Percentiles rank a stretch among this genome's conserved stretches.
phyloP scores from a whole-genome alignment of 2,888 invertebrate species.

The Patella depressa region DNA sequence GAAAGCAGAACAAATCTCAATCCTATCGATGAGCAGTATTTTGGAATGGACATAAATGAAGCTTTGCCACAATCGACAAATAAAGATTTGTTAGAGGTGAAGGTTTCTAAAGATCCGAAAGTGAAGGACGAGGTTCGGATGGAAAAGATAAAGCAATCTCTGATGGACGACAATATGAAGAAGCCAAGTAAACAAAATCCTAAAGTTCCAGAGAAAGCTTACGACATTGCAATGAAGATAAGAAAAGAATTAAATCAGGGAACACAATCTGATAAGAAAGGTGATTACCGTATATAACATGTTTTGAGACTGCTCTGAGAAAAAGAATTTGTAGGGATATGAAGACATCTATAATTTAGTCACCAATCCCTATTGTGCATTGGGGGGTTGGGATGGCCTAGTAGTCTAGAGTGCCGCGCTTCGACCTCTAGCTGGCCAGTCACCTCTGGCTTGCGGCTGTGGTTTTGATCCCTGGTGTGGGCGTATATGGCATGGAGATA shows the following conservation, averaged over 20 bases:
- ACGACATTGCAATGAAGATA: slow-evolving; percentile 49
- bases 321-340: no score
- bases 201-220: slow-evolving; percentile 44
- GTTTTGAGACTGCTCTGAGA: no score
- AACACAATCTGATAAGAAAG: neutral
- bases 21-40: slow-evolving; percentile 34
- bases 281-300: no score
- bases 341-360: no score
- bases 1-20: neutral
- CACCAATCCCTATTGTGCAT: no score
- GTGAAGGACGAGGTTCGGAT: slow-evolving; percentile 17
- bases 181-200: slow-evolving; percentile 12
- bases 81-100: slow-evolving; percentile 24
- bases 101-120: slow-evolving; percentile 24
- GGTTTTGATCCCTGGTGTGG: no score
- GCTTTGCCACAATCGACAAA: neutral
- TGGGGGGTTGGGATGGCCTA: no score
- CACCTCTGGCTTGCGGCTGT: no score
- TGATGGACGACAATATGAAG: neutral
- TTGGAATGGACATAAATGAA: slow-evolving; percentile 12
- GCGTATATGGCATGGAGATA: no score
- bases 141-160: neutral
- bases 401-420: no score
- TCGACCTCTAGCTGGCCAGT: no score
- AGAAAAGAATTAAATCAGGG: slow-evolving; percentile 37